These are phyloP conservation scores for Leptoteleia sp. DNA, from an alignment of 1,140 invertebrate genomes.

Conservation along the genomic window DNA sequence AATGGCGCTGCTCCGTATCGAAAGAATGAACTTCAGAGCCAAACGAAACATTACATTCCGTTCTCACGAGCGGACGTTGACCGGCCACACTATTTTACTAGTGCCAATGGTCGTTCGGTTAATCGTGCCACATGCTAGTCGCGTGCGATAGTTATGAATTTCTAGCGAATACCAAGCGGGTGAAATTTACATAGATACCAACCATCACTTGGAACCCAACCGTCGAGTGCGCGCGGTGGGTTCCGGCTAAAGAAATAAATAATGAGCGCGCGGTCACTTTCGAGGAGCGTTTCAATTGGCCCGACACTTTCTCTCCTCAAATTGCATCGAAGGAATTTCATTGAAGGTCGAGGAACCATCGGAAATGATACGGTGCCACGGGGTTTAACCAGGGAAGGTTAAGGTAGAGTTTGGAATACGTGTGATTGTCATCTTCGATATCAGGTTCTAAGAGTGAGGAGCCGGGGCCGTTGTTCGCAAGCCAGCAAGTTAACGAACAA, in stretches of 20 bases:
- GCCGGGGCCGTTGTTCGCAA: neutral
- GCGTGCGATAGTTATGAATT: constrained; percentile 68
- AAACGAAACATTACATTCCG: constrained; percentile 73
- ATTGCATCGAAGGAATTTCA: constrained; percentile 18
- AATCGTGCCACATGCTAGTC: constrained; percentile 64
- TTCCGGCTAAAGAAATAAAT: constrained; percentile 27
- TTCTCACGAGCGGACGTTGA: constrained; percentile 73
- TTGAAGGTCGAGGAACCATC: neutral
- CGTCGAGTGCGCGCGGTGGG: neutral
- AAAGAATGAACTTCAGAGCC: constrained; percentile 67
- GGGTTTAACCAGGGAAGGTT: constrained; percentile 28
- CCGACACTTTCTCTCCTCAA: constrained; percentile 24
- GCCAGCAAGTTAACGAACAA: constrained; percentile 33
- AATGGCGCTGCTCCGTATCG: constrained; percentile 57
- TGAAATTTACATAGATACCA: constrained; percentile 64
- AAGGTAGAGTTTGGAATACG: constrained; percentile 44
- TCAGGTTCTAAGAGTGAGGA: constrained; percentile 30
- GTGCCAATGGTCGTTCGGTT: constrained; percentile 67
- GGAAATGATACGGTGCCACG: neutral
- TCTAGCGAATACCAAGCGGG: constrained; percentile 58
- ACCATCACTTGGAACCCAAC: constrained; percentile 24
- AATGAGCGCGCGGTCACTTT: constrained; percentile 11
- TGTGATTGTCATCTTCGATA: constrained; percentile 23
- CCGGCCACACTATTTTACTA: constrained; percentile 67
- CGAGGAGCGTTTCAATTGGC: constrained; percentile 14